phyloP scores from a whole-genome alignment of 2,888 invertebrate genomes.

The Caenorhabditis zanzibari region DNA sequence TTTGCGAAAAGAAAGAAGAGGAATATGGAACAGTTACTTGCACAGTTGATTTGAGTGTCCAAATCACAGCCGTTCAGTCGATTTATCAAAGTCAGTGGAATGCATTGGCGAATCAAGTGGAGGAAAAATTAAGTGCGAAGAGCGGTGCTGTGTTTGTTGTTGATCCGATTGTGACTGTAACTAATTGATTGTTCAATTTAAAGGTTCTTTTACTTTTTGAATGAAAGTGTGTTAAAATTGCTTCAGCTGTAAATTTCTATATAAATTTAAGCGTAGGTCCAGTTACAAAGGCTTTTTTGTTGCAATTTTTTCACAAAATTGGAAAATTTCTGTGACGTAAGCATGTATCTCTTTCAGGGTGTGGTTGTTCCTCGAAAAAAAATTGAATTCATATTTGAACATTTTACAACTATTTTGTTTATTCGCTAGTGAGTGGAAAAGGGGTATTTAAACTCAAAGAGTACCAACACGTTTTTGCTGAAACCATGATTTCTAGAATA shows the following conservation, averaged over 20 bases:
- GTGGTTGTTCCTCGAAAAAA: neutral
- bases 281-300: too few relatives aligned
- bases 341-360: neutral
- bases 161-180: conserved; percentile 34
- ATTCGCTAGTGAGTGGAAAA: neutral
- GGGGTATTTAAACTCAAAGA: neutral
- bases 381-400: conserved; percentile 16
- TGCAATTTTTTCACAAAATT: neutral
- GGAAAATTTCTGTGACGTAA: conserved; percentile 10
- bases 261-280: too few relatives aligned
- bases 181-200: neutral
- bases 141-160: conserved; percentile 1
- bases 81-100: conserved; percentile 58
- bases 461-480: too few relatives aligned
- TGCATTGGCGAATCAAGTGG: conserved; percentile 29
- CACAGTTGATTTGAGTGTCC: conserved; percentile 17
- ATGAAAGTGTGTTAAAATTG: conserved; percentile 2
- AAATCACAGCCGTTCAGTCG: conserved; percentile 24
- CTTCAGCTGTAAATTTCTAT: too few relatives aligned
- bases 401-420: conserved; percentile 17
- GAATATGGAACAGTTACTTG: neutral
- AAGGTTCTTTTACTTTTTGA: neutral
- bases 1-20: neutral
- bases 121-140: conserved; percentile 28
- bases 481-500: too few relatives aligned